phyloP scores from a whole-genome alignment of 2,797 vertebrate species.

The Pogoniulus pusillus region DNA sequence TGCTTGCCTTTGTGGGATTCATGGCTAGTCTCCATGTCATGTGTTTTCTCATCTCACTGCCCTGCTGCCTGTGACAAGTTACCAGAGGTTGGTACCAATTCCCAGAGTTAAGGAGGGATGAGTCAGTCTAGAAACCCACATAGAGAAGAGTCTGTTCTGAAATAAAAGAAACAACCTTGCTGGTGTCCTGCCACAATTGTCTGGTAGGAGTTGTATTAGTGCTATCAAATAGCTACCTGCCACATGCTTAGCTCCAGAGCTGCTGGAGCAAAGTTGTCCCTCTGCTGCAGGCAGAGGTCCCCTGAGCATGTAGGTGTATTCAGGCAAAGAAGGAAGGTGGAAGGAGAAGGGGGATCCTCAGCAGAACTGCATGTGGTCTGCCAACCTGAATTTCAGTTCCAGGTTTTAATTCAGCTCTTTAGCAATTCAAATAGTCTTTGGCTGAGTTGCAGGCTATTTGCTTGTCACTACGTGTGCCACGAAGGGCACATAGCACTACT shows the following conservation, averaged over 20 bases:
- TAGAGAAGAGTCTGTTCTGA: not conserved
- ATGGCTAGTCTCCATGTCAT: not conserved
- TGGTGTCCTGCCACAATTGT: too few relatives aligned
- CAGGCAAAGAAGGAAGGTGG: too few relatives aligned
- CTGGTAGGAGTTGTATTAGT: too few relatives aligned
- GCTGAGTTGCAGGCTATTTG: not conserved
- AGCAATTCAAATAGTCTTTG: not conserved
- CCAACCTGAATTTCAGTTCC: not conserved
- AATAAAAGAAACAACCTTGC: too few relatives aligned
- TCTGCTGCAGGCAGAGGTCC: too few relatives aligned
- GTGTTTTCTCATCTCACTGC: not conserved
- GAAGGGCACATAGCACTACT: not conserved
- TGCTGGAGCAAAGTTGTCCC: too few relatives aligned
- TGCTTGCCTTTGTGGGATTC: not conserved
- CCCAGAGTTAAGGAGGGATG: not conserved
- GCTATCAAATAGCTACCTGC: too few relatives aligned
- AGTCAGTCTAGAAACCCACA: not conserved
- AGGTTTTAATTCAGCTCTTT: not conserved
- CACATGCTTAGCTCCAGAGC: too few relatives aligned
- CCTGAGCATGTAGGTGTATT: too few relatives aligned
- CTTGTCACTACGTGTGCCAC: not conserved
- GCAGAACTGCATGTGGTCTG: not conserved
- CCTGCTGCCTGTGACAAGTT: not conserved
- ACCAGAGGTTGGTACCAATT: rapidly evolving
- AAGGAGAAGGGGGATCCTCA: not conserved